phyloP scores from a whole-genome alignment of 2,113 vertebrate species.

The Leiothrix lutea region DNA sequence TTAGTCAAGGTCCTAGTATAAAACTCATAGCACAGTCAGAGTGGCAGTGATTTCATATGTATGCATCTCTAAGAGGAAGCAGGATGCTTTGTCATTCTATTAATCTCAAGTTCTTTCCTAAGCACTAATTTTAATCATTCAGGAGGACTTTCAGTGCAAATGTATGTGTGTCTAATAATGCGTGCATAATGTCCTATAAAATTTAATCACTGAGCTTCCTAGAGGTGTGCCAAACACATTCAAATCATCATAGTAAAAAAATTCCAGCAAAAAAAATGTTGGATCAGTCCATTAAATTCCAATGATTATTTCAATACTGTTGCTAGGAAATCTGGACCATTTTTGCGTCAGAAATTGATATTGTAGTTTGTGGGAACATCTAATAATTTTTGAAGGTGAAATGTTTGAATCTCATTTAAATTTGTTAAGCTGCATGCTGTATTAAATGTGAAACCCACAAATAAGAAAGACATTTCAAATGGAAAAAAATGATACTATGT shows the following conservation, averaged over 20 bases:
- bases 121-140: constrained; percentile 1
- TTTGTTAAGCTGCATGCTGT: not conserved
- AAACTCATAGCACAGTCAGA: not conserved
- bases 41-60: not conserved
- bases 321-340: not conserved
- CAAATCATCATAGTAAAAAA: not conserved
- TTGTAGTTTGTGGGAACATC: not conserved
- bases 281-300: not conserved
- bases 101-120: constrained; percentile 21
- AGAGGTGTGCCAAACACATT: not conserved
- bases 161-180: not conserved
- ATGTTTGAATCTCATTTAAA: not conserved
- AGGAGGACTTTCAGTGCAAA: not conserved
- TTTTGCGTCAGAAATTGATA: not conserved
- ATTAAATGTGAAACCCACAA: not conserved
- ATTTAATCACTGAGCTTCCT: not conserved
- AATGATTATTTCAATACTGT: not conserved
- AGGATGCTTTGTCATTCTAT: constrained; percentile 20
- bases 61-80: not conserved
- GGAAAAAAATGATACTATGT: not conserved
- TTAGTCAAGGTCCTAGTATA: not conserved
- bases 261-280: not conserved
- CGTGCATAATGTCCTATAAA: not conserved
- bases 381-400: not conserved
- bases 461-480: not conserved